Base-by-base conservation (phyloP, 2,113 vertebrate species). In the Podocnemis expansa region DNA sequence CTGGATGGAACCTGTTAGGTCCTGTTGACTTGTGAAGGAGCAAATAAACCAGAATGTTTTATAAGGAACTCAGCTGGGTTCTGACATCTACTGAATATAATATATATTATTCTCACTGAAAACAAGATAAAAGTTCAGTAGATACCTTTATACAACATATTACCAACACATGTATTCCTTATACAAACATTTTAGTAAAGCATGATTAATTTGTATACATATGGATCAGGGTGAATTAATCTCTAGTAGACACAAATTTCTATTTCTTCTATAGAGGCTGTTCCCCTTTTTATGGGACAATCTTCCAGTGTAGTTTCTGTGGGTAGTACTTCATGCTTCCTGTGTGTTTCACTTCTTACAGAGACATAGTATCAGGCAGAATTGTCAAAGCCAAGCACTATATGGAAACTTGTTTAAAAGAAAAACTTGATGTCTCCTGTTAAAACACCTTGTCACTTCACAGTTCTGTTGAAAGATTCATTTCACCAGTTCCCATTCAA, bases 361-460 rank as follows among this genome's bases (percentile, higher is more conserved):
- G 29, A 51, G 76, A 51, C 54, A 88, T 41, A 41, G 27, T 95
- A 92, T 91, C 76, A 84, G 27, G 95, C 56, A 22, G 80, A 91
- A 27, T 67, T 14, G 84, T 51, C 89, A 91, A 84, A 67, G 41
- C 79, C 81, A 91, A 82, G 86, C 11, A 41, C 91, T 89, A 84
- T 67, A 38, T 3, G 22, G 56, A 93, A 92, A n/a, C 29, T 78
- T 29, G 38, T 88, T 54, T 89, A 91, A 88, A 84, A 56, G 76
- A 76, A 22, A 54, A 92, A 88, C 78, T 17, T 86, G 75, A 95
- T 92, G 89, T 92, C 49, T 92, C 12, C 11, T 73, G 8, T 56
- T 82, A 73, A 93, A 89, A 91, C 43, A 25, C 43, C 41, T 75
- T 43, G 55, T 2, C 70, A 41, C 52, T 82, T 47, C 31, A 67